Evolutionary conservation across 2,113 vertebrate genomes (phyloP).

Genomic region (Seriola dumerili): DNA sequence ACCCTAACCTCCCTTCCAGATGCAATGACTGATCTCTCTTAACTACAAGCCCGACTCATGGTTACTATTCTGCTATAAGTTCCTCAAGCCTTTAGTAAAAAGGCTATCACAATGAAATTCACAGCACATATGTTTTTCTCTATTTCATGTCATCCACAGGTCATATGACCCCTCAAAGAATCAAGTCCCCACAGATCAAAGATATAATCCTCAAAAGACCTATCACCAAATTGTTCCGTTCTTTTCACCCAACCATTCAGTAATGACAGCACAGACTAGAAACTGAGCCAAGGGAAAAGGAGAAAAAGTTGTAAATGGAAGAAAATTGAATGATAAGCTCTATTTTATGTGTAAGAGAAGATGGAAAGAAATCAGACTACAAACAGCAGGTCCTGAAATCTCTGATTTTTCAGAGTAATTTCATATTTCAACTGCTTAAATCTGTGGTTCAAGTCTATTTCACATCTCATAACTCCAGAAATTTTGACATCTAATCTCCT

Average conservation of each 20-base stretch:
- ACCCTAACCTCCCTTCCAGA: constrained; percentile 63
- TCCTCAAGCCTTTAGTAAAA: constrained; percentile 37
- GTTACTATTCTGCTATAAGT: constrained; percentile 39
- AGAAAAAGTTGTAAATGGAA: constrained; percentile 53
- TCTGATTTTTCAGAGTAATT: constrained; percentile 38
- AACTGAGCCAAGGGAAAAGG: constrained; percentile 33
- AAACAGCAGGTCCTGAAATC: constrained; percentile 54
- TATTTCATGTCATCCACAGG: constrained; percentile 20
- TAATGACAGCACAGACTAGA: constrained; percentile 33
- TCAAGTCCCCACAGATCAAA: constrained; percentile 46
- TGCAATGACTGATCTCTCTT: constrained; percentile 51
- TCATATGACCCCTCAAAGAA: constrained; percentile 46
- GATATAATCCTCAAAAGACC: constrained; percentile 51
- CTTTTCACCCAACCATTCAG: constrained; percentile 35
- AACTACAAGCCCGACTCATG: constrained; percentile 44
- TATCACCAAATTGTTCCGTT: constrained; percentile 46
- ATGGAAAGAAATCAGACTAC: constrained; percentile 33
- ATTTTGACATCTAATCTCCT: constrained; percentile 50
- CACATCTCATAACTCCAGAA: constrained; percentile 41
- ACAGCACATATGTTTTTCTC: constrained; percentile 43
- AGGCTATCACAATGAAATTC: constrained; percentile 43
- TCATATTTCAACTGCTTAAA: constrained; percentile 49
- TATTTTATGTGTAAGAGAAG: constrained; percentile 55
- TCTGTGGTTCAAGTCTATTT: constrained; percentile 39
- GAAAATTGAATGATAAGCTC: constrained; percentile 69